phyloP scores from a whole-genome alignment of 2,797 vertebrate genomes.

The Glossophaga mutica region DNA sequence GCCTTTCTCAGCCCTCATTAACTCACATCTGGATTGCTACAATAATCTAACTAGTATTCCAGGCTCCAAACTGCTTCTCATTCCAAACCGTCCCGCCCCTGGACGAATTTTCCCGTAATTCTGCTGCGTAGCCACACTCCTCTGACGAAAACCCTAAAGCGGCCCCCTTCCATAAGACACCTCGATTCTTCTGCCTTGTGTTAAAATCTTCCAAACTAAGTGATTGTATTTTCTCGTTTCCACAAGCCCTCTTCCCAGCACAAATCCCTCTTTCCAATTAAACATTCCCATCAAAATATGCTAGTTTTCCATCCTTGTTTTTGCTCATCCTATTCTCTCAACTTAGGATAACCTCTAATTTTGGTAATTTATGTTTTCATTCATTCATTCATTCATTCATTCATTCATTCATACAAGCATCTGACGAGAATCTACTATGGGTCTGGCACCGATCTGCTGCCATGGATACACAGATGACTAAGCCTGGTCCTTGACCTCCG shows the following conservation, averaged over 20 bases:
- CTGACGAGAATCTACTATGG: not conserved
- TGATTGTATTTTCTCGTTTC: not conserved
- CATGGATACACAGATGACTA: slow-evolving; percentile 28
- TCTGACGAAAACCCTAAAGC: not conserved
- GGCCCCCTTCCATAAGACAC: not conserved
- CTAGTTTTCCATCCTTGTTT: not conserved
- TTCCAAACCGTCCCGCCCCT: slow-evolving; percentile 2
- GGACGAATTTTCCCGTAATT: not conserved
- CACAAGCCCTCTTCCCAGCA: not conserved
- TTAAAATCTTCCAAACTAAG: not conserved
- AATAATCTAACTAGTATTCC: not conserved
- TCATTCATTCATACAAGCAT: not conserved
- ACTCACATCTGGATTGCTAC: not conserved
- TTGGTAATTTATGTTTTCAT: not conserved
- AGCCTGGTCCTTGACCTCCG: not conserved
- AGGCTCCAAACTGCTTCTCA: not conserved
- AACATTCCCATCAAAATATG: not conserved
- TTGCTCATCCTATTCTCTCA: not conserved
- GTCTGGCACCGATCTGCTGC: not conserved
- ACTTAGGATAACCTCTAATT: not conserved
- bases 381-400: not conserved
- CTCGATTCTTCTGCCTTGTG: not conserved
- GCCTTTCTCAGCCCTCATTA: not conserved
- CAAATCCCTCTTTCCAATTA: not conserved
- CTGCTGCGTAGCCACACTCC: not conserved